Conservation (phyloP, 2,797 vertebrate species). For the Nasua narica region DNA sequence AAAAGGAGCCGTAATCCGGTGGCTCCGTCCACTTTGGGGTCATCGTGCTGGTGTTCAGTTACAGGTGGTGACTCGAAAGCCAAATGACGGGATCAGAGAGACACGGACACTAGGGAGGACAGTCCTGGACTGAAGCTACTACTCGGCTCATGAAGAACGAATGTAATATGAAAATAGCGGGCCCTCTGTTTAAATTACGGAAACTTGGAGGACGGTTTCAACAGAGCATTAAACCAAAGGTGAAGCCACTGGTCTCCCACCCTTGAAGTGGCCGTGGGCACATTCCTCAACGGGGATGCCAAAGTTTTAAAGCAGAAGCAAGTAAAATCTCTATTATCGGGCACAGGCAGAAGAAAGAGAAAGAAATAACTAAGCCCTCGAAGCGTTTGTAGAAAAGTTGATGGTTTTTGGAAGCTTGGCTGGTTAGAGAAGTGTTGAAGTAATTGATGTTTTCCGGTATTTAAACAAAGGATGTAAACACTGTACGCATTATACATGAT, state of each 20-base stretch:
- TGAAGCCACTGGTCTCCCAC: fast-evolving
- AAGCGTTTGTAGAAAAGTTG: background rate
- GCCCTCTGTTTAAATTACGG: background rate
- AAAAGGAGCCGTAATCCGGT: background rate
- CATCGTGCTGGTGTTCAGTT: background rate
- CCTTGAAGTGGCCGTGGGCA: background rate
- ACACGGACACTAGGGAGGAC: background rate
- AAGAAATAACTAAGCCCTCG: background rate
- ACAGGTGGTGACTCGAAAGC: background rate
- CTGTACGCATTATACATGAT: background rate
- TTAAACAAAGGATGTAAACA: background rate
- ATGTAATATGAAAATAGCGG: background rate
- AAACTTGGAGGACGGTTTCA: background rate
- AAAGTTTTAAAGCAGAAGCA: background rate
- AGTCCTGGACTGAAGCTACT: fast-evolving
- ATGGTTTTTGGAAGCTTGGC: background rate
- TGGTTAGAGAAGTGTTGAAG: background rate
- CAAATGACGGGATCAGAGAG: background rate
- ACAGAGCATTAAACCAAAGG: background rate
- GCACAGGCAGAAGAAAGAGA: background rate
- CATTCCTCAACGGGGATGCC: background rate
- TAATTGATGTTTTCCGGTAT: background rate
- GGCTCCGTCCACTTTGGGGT: too few relatives aligned
- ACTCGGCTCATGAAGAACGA: background rate
- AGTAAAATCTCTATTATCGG: background rate